Conservation (phyloP, 2,113 vertebrate species). For the Otocyon megalotis region DNA sequence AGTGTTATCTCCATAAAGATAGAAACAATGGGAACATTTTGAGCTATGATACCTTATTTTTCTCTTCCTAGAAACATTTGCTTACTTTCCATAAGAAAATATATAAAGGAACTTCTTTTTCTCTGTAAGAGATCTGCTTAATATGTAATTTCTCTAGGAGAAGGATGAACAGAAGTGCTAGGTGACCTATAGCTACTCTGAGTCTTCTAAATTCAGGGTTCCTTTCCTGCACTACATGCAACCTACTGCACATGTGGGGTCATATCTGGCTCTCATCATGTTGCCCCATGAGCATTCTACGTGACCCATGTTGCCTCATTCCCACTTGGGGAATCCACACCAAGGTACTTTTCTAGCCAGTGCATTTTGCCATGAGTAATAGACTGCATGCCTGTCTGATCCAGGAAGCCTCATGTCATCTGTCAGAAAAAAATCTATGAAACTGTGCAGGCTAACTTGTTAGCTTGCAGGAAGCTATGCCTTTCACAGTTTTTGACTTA, state of each 20-base stretch:
- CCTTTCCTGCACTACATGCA: background rate
- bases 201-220: background rate
- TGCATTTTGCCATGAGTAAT: background rate
- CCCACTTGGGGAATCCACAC: background rate
- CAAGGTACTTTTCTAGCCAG: background rate
- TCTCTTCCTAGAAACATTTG: background rate
- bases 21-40: background rate
- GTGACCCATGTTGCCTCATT: no score
- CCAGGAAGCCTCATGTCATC: background rate
- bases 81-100: background rate
- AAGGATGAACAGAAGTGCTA: background rate
- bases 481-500: background rate
- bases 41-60: background rate
- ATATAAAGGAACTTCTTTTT: background rate
- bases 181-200: background rate
- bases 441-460: background rate
- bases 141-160: background rate
- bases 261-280: background rate
- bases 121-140: background rate
- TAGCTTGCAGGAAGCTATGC: background rate
- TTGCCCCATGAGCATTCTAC: no score
- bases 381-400: background rate
- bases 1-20: background rate
- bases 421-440: background rate
- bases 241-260: fast-evolving